Base-by-base conservation (phyloP, 2,888 invertebrate species). In the Orthonychiurus folsomi region DNA sequence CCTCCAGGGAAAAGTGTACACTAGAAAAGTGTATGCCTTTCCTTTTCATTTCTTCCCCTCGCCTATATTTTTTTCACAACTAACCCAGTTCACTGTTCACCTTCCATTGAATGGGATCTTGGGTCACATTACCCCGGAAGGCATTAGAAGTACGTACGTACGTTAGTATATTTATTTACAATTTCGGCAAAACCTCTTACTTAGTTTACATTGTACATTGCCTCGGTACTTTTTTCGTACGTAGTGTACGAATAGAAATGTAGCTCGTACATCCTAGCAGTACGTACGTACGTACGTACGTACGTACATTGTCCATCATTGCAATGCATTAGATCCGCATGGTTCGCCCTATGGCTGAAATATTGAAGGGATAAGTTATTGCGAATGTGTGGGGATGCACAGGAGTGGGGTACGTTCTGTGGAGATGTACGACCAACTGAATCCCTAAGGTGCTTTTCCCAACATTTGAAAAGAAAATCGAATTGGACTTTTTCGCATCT, bases 101-200 rank as follows among this genome's bases (percentile, higher is more conserved):
- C 37, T 37, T 37, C 5, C 37, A 5, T 37, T 37, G 37, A 5
- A 9, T 37, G 5, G 5, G 37, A 5, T 15, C 15, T 37, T 37
- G 37, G 9, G 9, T 37, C 15, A 15, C 37, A 9, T 37, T 37
- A 37, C n/a, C n/a, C n/a, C n/a, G n/a, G n/a, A n/a, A 15, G 37
- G 37, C 37, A 37, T 37, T 37, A 37, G 37, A 37, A 5, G 9
- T 5, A 37, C 37, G 9, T 37, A 37, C n/a, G n/a, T n/a, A n/a
- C n/a, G n/a, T n/a, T n/a, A n/a, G n/a, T n/a, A 37, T 37, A 37
- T 37, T 37, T 37, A 37, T 37, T 37, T 37, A 37, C 37, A 37
- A 9, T 37, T 37, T 9, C 37, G 15, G 37, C 15, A 37, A 37
- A 37, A 37, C 5, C 9, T 37, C 37, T 37, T 15, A 37, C 9